Evolutionary conservation across 2,888 invertebrate species (phyloP).

Genomic region (Cheilosia scutellata): DNA sequence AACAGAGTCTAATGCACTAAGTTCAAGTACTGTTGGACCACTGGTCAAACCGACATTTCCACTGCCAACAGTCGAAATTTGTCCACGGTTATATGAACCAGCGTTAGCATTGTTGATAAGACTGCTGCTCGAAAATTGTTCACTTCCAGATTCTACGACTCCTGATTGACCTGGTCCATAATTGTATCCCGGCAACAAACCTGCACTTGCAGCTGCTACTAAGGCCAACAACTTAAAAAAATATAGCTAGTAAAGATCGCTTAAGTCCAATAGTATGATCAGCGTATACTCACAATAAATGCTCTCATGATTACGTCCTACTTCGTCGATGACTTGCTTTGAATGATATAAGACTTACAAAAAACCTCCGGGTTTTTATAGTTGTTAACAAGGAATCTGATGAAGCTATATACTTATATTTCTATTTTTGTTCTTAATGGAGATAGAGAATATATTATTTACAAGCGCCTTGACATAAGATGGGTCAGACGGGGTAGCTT

Average conservation of each 20-base stretch:
- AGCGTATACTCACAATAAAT: constrained; percentile 62
- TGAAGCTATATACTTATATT: neutral
- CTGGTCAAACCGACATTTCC: neutral
- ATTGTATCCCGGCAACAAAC: constrained; percentile 23
- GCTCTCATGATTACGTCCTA: constrained; percentile 58
- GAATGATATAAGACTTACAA: constrained; percentile 38
- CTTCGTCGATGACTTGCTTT: constrained; percentile 38
- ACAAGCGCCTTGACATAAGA: constrained; percentile 21
- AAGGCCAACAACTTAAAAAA: constrained; percentile 23
- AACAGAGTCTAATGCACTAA: constrained; percentile 32
- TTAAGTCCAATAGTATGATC: neutral
- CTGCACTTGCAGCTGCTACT: constrained; percentile 17
- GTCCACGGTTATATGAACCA: neutral
- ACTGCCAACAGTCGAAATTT: neutral
- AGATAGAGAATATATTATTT: constrained; percentile 25
- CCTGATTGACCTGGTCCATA: constrained; percentile 33
- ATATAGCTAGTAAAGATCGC: neutral
- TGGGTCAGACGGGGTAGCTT: constrained; percentile 29
- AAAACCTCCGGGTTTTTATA: constrained; percentile 50
- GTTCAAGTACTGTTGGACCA: constrained; percentile 58
- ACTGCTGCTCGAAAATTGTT: too few species aligned
- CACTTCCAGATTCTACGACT: neutral
- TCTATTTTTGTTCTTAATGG: too few species aligned
- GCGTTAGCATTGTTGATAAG: neutral
- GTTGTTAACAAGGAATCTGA: constrained; percentile 16